Evolutionary conservation across 2,797 vertebrate genomes (phyloP), one percentile per base, ranked within the genome.

Genomic region (Anabacerthia variegaticeps): DNA sequence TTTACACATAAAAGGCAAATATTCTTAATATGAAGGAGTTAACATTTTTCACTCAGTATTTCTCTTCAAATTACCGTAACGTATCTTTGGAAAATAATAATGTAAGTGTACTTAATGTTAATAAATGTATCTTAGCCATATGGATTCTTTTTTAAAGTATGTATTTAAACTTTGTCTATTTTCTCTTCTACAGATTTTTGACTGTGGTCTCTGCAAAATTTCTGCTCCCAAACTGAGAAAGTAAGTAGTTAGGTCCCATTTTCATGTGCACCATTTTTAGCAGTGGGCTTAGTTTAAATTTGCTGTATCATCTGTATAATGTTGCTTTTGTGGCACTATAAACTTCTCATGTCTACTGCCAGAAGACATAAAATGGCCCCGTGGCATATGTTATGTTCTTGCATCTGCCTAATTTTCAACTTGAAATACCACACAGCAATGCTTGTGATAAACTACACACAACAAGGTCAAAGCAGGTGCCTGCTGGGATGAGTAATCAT

Each of bases 401-500:
- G 79, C 95, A 96, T 95, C 91, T 96, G 95, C 87, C 95, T 97
- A 89, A 95, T 94, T 95, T 96, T 91, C 87, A 1, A 89, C 78
- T 83, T 93, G 92, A 97, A 96, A 92, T 93, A 96, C 91, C 91
- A 93, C 75, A 87, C 65, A 85, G 69, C 75, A 89, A 92, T 75
- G 89, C 89, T 93, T 91, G 84, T 97, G 95, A 96, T 95, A 94
- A 96, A 96, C 85, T 88, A 80, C 89, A 69, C 72, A 44, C 91
- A 96, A 91, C 93, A 95, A 96, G 93, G 95, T 94, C 89, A 95
- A 93, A 95, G 85, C 82, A 94, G 82, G 62, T 91, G 65, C 92
- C 91, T 96, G 93, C 93, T 95, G 93, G 92, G 93, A 93, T 93
- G 91, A 94, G 85, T 95, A 96, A 95, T 96, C 95, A 91, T 95